Evolutionary conservation across 2,888 invertebrate genomes (phyloP).

Genomic region (Epirrhoe tristata): DNA sequence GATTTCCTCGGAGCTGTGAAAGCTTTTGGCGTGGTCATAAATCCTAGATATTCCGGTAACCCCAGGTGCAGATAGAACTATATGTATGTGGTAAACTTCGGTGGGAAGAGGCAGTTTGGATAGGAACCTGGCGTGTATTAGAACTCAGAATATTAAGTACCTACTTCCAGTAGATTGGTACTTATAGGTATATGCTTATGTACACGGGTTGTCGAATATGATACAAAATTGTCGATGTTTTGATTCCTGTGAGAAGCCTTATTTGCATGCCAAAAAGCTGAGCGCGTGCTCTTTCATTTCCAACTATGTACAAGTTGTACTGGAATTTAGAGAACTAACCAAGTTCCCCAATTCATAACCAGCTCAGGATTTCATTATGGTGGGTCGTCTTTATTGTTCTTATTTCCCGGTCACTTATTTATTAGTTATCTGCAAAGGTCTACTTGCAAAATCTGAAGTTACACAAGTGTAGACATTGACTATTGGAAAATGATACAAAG

Average conservation of each 20-base stretch:
- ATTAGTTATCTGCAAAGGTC: no score
- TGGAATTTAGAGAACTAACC: no score
- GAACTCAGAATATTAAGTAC: background rate
- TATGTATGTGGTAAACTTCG: conserved; percentile 8
- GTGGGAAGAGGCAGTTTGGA: background rate
- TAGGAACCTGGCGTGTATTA: background rate
- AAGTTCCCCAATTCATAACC: no score
- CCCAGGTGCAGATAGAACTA: conserved; percentile 13
- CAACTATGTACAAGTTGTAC: background rate
- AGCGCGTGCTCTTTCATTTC: background rate
- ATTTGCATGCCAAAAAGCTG: conserved; percentile 4
- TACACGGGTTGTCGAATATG: no score
- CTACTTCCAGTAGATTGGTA: background rate
- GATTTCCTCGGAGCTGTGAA: conserved; percentile 8
- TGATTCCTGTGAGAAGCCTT: conserved; percentile 30
- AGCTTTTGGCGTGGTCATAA: conserved; percentile 10
- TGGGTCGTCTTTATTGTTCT: no score
- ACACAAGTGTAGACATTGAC: no score
- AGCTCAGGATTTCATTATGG: no score
- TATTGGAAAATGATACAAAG: background rate
- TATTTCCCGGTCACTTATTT: no score
- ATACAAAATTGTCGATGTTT: conserved; percentile 27
- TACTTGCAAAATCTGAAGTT: no score
- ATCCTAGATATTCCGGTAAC: conserved; percentile 15
- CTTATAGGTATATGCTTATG: no score